Evolutionary conservation across 2,888 invertebrate genomes (phyloP), one percentile per base, ranked within the genome.

Genomic region (Allolobophora icterica): DNA sequence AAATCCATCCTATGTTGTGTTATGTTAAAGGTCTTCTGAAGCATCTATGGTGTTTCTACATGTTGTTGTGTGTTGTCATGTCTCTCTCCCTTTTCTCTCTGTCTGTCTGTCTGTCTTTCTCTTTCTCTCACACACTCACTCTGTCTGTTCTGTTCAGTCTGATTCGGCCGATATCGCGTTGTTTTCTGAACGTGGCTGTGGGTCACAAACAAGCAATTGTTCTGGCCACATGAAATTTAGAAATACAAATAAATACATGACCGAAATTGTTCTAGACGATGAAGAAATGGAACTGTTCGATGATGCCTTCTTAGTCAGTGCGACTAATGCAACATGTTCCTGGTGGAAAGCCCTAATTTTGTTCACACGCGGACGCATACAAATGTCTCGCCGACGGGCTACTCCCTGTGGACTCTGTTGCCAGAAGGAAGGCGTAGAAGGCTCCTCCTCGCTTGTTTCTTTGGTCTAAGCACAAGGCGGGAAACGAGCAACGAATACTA

Each of bases 241-340:
- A 52, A 24, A 52, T 24, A 24, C 21, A 52, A 52, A 45, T 45
- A 45, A 45, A 45, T n/a, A n/a, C n/a, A n/a, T 45, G 45, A 52
- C 52, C 52, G 24, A 52, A 52, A 52, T 52, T 52, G 52, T 52
- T 24, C 24, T 24, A 24, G 45, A 45, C 13, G 45, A 45, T 6
- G 52, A 52, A 52, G 52, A 24, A 24, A 1, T 52, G 52, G 71
- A 71, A n/a, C 30, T 30, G 11, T 30, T 71, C 71, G 30, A n/a
- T n/a, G 71, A 45, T 19, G 45, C 19, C 15, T 17, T 45, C 45
- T 71, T n/a, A 30, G n/a, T n/a, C 30, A 71, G n/a, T n/a, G 30
- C 71, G n/a, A n/a, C 8, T n/a, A n/a, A 71, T 71, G 71, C 71
- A 71, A 71, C 71, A 71, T 71, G 71, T 71, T 71, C 71, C 71